These are phyloP conservation scores for Eumacrocentrus americanus DNA, from an alignment of 2,888 invertebrate genomes.

Conservation along the genomic window DNA sequence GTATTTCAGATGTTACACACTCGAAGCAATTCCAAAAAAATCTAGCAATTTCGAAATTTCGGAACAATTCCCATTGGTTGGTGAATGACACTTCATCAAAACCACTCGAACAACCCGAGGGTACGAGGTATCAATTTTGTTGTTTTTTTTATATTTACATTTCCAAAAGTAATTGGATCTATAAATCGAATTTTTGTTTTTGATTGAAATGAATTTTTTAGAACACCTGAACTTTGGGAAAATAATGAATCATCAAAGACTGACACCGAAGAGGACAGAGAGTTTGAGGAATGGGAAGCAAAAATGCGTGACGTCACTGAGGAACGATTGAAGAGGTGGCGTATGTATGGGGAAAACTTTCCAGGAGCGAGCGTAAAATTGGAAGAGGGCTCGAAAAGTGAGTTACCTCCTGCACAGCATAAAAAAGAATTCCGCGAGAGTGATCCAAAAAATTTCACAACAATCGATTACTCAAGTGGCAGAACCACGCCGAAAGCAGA, in stretches of 20 bases:
- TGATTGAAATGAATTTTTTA: conserved; percentile 23
- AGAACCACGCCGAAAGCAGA: no score
- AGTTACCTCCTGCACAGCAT: no score
- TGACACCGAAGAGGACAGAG: conserved; percentile 20
- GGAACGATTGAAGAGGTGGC: conserved; percentile 12
- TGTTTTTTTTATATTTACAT: no score
- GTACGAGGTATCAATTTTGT: conserved; percentile 35
- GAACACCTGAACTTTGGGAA: conserved; percentile 31
- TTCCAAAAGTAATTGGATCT: no score
- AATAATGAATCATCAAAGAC: conserved; percentile 18
- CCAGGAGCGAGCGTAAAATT: no score
- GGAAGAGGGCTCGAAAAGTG: no score
- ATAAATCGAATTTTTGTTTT: no score
- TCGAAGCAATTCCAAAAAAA: conserved; percentile 34
- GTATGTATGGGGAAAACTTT: no score
- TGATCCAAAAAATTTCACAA: no score
- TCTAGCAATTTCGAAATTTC: conserved; percentile 31
- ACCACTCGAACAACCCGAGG: conserved; percentile 30
- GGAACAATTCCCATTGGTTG: conserved; percentile 31
- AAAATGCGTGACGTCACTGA: conserved; percentile 38
- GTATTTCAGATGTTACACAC: conserved; percentile 25
- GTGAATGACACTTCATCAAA: conserved; percentile 34
- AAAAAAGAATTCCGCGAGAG: no score
- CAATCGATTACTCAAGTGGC: no score
- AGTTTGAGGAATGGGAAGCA: conserved; percentile 33